Conservation (phyloP, 2,888 invertebrate species). For the Ormyrus nitidulus region DNA sequence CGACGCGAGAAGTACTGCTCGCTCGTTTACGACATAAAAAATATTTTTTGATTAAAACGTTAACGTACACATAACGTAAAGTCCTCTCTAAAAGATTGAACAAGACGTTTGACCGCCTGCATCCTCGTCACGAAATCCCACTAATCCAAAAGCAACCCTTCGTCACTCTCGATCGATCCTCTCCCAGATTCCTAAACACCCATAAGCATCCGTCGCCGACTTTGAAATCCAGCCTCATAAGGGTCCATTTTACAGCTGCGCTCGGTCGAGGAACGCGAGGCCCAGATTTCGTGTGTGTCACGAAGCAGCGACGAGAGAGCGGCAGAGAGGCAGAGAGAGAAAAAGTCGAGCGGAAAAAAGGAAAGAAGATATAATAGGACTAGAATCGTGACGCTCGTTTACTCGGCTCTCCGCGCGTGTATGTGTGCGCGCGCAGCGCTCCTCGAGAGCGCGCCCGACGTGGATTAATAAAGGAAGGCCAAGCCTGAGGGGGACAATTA, state of each 20-base stretch:
- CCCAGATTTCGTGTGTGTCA: constrained; percentile 10
- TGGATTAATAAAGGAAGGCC: constrained; percentile 73
- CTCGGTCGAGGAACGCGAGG: too few relatives aligned
- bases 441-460: background rate
- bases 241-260: too few relatives aligned
- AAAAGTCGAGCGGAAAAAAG: background rate
- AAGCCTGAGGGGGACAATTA: constrained; percentile 71
- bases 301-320: background rate
- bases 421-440: constrained; percentile 6
- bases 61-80: too few relatives aligned
- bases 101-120: background rate
- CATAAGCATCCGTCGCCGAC: background rate
- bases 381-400: background rate
- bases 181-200: too few relatives aligned
- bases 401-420: background rate
- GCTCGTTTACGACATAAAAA: too few relatives aligned
- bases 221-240: background rate
- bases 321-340: background rate
- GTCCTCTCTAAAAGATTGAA: too few relatives aligned
- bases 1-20: too few relatives aligned
- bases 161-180: background rate
- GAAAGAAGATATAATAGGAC: background rate
- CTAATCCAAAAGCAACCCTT: background rate
- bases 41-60: too few relatives aligned
- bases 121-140: constrained; percentile 5